A percentile compares a stretch with the other conserved stretches of the same genome.
Conservation (phyloP, 2,113 vertebrate species). For the Lepisosteus osseus region DNA sequence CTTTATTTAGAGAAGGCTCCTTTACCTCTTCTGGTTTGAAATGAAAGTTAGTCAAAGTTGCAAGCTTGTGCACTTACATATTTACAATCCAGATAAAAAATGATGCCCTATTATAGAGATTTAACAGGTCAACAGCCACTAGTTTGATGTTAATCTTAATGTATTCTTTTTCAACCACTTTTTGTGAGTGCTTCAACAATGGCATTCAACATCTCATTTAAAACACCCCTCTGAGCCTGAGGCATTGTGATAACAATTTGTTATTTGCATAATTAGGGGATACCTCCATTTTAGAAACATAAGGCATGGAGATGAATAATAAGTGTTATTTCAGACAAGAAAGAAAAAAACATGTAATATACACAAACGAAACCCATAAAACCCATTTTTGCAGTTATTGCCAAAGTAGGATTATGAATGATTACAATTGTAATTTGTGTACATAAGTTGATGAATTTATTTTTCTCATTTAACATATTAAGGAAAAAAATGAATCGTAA, state of each 20-base stretch:
- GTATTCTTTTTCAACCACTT: neutral
- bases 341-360: neutral
- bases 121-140: neutral
- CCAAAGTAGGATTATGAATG: neutral
- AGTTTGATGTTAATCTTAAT: neutral
- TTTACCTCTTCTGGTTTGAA: too few species aligned
- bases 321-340: neutral
- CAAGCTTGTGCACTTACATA: neutral
- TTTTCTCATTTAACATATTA: slow-evolving; percentile 9
- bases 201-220: slow-evolving; percentile 2
- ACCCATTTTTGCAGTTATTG: slow-evolving; percentile 1
- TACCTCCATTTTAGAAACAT: neutral
- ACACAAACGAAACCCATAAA: neutral
- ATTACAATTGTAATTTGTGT: slow-evolving; percentile 13
- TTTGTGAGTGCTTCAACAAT: neutral
- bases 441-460: slow-evolving; percentile 18
- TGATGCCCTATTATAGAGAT: neutral
- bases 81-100: slow-evolving; percentile 3
- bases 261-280: slow-evolving; percentile 4
- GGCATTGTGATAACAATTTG: neutral
- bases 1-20: too few species aligned
- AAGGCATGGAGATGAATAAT: neutral
- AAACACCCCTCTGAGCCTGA: neutral
- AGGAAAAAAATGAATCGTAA: slow-evolving; percentile 3
- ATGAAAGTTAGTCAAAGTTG: too few species aligned